A percentile compares a stretch with the other conserved stretches of the same genome.
Conservation (phyloP, 2,888 invertebrate genomes). For the Pristionchus exspectatus region DNA sequence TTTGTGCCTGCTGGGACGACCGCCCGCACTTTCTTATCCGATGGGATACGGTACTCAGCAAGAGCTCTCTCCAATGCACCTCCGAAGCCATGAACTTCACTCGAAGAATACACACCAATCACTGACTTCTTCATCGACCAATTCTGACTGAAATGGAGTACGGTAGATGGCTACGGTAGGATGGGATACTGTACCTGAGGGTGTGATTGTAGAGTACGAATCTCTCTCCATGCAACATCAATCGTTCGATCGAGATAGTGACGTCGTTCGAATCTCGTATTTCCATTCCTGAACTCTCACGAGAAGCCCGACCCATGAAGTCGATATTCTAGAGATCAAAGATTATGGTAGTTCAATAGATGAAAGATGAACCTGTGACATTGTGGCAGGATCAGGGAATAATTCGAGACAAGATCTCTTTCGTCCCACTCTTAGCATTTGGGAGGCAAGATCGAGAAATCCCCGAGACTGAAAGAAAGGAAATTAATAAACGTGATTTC, state of each 20-base stretch:
- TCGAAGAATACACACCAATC: constrained; percentile 47
- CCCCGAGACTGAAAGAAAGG: constrained; percentile 40
- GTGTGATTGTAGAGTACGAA: constrained; percentile 11
- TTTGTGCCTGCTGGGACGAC: constrained; percentile 31
- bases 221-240: constrained; percentile 33
- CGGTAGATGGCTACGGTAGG: neutral
- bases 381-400: constrained; percentile 39
- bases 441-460: constrained; percentile 43
- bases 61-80: constrained; percentile 15
- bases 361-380: constrained; percentile 39
- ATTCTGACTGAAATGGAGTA: neutral
- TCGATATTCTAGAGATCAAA: constrained; percentile 42
- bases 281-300: constrained; percentile 26
- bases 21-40: constrained; percentile 34
- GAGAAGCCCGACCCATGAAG: constrained; percentile 11
- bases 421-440: constrained; percentile 42
- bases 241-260: constrained; percentile 1
- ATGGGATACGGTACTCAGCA: constrained; percentile 33
- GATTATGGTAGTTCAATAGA: neutral
- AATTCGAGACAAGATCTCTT: constrained; percentile 27
- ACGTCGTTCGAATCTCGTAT: constrained; percentile 3
- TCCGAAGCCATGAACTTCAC: constrained; percentile 9
- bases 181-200: neutral
- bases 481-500: neutral
- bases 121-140: constrained; percentile 38